These are phyloP conservation scores for Tretioscincus oriximinensis DNA, from an alignment of 2,113 vertebrate genomes.

Conservation along the genomic window DNA sequence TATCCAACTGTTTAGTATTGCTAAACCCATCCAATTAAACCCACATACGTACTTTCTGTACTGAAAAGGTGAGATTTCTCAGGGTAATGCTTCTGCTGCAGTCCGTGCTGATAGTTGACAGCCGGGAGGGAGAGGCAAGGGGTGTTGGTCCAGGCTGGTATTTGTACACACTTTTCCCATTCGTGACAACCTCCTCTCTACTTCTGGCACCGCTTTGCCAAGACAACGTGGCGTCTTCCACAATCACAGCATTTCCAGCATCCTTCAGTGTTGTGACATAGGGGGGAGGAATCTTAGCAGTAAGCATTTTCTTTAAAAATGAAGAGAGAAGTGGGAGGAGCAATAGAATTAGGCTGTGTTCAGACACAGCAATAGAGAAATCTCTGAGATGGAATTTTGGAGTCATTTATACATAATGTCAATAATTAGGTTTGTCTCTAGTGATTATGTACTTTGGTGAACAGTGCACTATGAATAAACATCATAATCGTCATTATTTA, in stretches of 20 bases:
- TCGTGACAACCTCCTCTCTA: not conserved
- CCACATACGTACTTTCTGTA: conserved; percentile 74
- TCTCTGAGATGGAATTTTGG: no score
- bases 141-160: rapidly evolving
- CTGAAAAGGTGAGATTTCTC: conserved; percentile 71
- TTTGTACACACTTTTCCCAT: not conserved
- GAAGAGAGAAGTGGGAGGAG: conserved; percentile 48
- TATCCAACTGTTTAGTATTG: not conserved
- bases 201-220: conserved; percentile 62
- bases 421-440: no score
- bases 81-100: conserved; percentile 45
- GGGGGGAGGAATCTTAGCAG: conserved; percentile 72
- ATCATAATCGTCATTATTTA: no score
- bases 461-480: no score
- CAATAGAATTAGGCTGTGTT: no score
- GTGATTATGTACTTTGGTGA: no score
- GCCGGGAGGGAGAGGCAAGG: not conserved
- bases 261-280: conserved; percentile 72
- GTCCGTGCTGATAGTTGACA: not conserved
- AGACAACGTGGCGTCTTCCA: conserved; percentile 78
- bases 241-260: conserved; percentile 67
- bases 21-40: not conserved
- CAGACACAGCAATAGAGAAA: no score
- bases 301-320: conserved; percentile 70
- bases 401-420: no score